Evolutionary conservation across 2,113 vertebrate species (phyloP), one percentile per base, ranked within the genome.

Genomic region (Leptobrachium leishanense): DNA sequence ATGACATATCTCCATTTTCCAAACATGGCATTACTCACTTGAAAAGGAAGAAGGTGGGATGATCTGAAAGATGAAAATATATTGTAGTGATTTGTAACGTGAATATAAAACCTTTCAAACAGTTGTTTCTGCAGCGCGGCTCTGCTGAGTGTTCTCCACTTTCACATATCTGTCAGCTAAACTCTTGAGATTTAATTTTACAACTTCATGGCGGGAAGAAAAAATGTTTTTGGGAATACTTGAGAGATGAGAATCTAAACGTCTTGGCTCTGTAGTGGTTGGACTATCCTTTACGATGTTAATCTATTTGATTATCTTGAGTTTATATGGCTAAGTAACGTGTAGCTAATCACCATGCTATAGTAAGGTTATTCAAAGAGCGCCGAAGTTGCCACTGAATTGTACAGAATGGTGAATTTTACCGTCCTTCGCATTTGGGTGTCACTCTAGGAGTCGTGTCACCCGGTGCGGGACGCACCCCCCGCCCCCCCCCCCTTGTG

Each of bases 41-140:
- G 31, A 76, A 40, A 50, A 15, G 39, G 31, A 66, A 7, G 46
- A 42, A 55, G 64, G 74, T 54, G 5, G 64, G 39, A 43, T 59
- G 13, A 55, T 66, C 20, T 50, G 3, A 75, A 11, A 68, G 65
- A 76, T 76, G 65, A 55, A 68, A 76, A 40, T 76, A 44, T 76
- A 54, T 67, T 76, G 12, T 13, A 39, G 66, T 65, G 74, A 76
- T 76, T 68, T 76, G 50, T 62, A 68, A 40, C 53, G 13, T n/a
- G 41, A 55, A 54, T 40, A 31, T 43, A 57, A 42, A 68, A 55
- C 41, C 39, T 66, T 42, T 20, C 39, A 75, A 75, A 75, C 63
- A 75, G 0, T 66, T 67, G 42, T 64, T 13, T 64, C n/a, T 64
- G 31, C n/a, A 64, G 5, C 39, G 5, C 62, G 20, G 62, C 13